These are phyloP conservation scores for Pogonomyrmex barbatus DNA, from an alignment of 1,140 invertebrate genomes.

Conservation along the genomic window DNA sequence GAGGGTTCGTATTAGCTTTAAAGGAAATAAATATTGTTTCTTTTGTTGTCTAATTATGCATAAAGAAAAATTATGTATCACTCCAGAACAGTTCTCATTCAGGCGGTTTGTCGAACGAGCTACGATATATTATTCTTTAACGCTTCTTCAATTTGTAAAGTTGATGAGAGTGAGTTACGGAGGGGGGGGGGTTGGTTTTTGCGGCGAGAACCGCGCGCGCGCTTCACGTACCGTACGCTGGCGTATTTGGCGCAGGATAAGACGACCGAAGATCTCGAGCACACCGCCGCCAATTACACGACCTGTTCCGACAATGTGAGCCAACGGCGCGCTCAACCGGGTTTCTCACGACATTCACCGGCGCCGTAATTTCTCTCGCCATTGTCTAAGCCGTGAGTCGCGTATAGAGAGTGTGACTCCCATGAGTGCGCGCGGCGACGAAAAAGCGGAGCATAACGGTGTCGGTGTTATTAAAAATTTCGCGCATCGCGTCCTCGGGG, in stretches of 20 bases:
- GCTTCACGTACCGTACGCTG: neutral
- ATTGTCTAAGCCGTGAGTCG: slow-evolving; percentile 68
- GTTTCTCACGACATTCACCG: slow-evolving; percentile 73
- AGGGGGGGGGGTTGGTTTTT: neutral
- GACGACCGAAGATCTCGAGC: slow-evolving; percentile 44
- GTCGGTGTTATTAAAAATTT: neutral
- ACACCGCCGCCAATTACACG: slow-evolving; percentile 61
- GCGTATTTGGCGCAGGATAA: slow-evolving; percentile 28
- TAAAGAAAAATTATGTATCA: neutral
- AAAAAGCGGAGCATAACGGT: slow-evolving; percentile 58
- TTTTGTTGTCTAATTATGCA: neutral
- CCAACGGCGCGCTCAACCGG: slow-evolving; percentile 47
- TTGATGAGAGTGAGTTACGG: too few relatives aligned
- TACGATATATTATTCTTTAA: neutral
- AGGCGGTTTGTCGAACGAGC: neutral
- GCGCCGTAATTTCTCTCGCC: slow-evolving; percentile 70
- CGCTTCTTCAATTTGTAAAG: neutral
- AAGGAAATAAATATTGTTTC: neutral
- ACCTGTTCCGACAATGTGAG: slow-evolving; percentile 62
- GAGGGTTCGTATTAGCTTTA: neutral
- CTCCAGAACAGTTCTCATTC: neutral
- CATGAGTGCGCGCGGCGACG: slow-evolving; percentile 16
- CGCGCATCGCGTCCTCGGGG: neutral
- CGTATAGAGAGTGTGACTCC: slow-evolving; percentile 47
- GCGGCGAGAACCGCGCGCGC: neutral